phyloP scores from a whole-genome alignment of 2,888 invertebrate species.

The Eumerus sabulonum region DNA sequence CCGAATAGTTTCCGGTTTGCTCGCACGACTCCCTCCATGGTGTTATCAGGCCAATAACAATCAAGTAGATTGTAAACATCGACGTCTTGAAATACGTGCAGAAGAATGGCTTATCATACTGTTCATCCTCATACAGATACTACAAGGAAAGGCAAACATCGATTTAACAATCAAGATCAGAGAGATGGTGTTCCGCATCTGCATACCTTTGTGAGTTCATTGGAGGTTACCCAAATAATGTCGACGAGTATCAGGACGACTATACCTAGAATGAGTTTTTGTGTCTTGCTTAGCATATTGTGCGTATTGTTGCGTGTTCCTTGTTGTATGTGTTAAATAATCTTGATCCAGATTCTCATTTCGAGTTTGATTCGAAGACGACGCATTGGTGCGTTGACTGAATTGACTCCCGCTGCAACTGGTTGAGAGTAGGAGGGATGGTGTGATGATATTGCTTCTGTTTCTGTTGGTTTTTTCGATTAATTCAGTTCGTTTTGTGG shows the following conservation, averaged over 20 bases:
- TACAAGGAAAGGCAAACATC: slow-evolving; percentile 80
- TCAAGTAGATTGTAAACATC: slow-evolving; percentile 93
- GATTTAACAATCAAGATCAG: background rate
- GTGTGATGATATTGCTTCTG: slow-evolving; percentile 14
- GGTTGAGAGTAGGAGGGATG: slow-evolving; percentile 8
- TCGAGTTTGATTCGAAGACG: slow-evolving; percentile 64
- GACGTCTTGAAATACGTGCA: slow-evolving; percentile 97
- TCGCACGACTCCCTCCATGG: slow-evolving; percentile 94
- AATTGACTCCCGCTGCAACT: too few relatives aligned
- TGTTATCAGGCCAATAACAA: slow-evolving; percentile 92
- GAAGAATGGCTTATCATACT: slow-evolving; percentile 96
- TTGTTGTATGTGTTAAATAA: slow-evolving; percentile 60
- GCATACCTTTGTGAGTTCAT: slow-evolving; percentile 94
- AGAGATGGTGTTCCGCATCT: background rate
- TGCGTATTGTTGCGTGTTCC: slow-evolving; percentile 56
- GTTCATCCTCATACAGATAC: slow-evolving; percentile 91
- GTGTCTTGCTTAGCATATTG: slow-evolving; percentile 81
- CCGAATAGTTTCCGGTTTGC: slow-evolving; percentile 86
- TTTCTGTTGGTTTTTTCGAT: background rate
- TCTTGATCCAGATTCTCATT: slow-evolving; percentile 66
- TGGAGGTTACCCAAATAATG: slow-evolving; percentile 96
- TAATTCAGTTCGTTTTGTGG: slow-evolving; percentile 26
- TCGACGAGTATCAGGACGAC: slow-evolving; percentile 93
- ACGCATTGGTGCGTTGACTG: slow-evolving; percentile 50
- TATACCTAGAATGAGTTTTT: slow-evolving; percentile 90